Percentiles rank a stretch among this genome's conserved stretches.
Conservation (phyloP, 30 jellyfish, hydroid and myxozoan genomes). For the Hydractinia echinata region DNA sequence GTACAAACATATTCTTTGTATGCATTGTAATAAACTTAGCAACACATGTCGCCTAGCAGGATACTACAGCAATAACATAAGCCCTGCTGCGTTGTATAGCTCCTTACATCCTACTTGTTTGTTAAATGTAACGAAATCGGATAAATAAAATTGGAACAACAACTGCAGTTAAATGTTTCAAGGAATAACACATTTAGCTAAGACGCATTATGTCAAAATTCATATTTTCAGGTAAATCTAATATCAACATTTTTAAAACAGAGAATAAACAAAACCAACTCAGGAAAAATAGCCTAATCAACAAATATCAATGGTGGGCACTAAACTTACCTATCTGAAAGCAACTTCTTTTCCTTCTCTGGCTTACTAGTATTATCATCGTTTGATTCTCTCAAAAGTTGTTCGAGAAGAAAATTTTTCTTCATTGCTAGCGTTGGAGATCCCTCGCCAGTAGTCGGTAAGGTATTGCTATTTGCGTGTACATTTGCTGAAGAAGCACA, state of each 20-base stretch:
- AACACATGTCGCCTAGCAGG: too few relatives aligned
- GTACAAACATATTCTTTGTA: neutral
- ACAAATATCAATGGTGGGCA: neutral
- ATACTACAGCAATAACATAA: too few relatives aligned
- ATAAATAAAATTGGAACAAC: too few relatives aligned
- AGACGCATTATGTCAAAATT: too few relatives aligned
- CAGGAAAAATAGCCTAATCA: neutral
- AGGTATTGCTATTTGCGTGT: slow-evolving; percentile 14
- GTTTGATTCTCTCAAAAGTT: slow-evolving; percentile 10
- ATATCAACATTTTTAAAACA: neutral
- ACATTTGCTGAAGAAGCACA: slow-evolving; percentile 73
- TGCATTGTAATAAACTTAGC: too few relatives aligned
- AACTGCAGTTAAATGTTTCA: too few relatives aligned
- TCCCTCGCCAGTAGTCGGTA: neutral
- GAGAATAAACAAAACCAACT: neutral
- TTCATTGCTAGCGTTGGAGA: slow-evolving; percentile 33
- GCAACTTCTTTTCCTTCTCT: slow-evolving; percentile 24
- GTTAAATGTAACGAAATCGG: too few relatives aligned
- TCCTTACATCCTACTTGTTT: too few relatives aligned
- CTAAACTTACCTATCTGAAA: slow-evolving; percentile 26
- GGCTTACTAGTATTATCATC: slow-evolving; percentile 20
- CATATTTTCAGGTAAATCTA: neutral
- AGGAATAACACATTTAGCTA: too few relatives aligned
- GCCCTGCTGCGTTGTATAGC: too few relatives aligned
- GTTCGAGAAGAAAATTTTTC: slow-evolving; percentile 25